Evolutionary conservation across 2,797 vertebrate genomes (phyloP).

Genomic region (Liasis olivaceus): DNA sequence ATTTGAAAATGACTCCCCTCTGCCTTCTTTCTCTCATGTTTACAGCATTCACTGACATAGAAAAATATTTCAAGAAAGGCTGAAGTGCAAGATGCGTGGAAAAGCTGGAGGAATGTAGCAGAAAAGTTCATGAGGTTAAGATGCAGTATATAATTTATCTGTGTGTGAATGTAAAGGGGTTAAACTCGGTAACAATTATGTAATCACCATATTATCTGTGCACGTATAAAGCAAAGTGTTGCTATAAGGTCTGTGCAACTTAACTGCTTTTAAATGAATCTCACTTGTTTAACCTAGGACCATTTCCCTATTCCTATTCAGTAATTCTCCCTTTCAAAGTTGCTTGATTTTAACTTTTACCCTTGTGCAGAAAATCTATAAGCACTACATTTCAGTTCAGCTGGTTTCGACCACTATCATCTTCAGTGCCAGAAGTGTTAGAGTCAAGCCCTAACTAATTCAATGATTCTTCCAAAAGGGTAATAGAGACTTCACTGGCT

Average conservation of each 20-base stretch:
- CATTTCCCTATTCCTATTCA: not conserved
- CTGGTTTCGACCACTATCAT: not conserved
- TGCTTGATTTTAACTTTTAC: not conserved
- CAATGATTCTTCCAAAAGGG: not conserved
- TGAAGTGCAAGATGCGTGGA: not conserved
- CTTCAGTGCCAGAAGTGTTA: not conserved
- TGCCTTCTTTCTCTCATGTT: not conserved
- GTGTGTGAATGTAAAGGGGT: no score
- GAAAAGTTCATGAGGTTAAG: not conserved
- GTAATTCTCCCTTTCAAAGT: not conserved
- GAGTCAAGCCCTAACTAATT: not conserved
- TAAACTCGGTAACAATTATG: not conserved
- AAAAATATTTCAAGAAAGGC: not conserved
- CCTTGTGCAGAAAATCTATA: not conserved
- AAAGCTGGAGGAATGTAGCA: not conserved
- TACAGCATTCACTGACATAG: not conserved
- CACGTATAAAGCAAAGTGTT: not conserved
- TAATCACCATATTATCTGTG: not conserved
- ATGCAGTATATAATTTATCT: not conserved
- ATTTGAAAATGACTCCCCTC: not conserved
- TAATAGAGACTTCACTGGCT: not conserved
- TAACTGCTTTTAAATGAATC: not conserved
- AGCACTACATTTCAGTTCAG: not conserved
- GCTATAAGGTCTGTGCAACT: not conserved
- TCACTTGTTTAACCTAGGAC: not conserved